A percentile compares a stretch with the other conserved stretches of the same genome.
These are phyloP conservation scores for Falco punctatus DNA, from an alignment of 2,113 vertebrate species.

Conservation along the genomic window DNA sequence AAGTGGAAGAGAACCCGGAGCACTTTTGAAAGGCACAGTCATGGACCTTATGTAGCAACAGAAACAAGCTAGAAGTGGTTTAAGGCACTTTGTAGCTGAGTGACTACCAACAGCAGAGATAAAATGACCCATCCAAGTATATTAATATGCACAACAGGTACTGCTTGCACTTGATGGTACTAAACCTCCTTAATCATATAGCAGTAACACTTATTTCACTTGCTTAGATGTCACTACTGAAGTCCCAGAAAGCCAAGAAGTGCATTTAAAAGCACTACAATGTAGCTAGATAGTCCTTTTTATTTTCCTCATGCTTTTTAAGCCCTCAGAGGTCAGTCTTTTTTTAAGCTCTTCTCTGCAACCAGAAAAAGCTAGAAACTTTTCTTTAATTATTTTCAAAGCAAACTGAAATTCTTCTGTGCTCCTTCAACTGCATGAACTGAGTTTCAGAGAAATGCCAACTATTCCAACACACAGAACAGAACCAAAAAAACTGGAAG, in stretches of 20 bases:
- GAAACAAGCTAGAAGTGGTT: neutral
- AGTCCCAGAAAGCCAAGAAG: neutral
- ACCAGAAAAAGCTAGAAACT: neutral
- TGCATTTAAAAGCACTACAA: neutral
- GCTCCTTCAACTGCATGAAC: neutral
- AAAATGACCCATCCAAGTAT: neutral
- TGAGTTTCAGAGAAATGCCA: neutral
- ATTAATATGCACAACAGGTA: neutral
- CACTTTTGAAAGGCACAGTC: neutral
- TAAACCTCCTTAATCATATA: neutral
- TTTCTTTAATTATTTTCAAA: neutral
- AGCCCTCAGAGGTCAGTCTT: neutral
- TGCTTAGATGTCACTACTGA: neutral
- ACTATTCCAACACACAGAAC: neutral
- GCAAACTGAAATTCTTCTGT: neutral
- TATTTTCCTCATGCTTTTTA: neutral
- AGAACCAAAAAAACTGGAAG: neutral
- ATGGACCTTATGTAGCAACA: accelerated
- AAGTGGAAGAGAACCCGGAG: neutral
- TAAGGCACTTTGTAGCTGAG: neutral
- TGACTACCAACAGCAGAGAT: neutral
- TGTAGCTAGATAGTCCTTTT: neutral
- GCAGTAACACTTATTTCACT: neutral
- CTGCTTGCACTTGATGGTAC: neutral
- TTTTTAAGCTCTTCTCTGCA: neutral